Evolutionary conservation across 2,113 vertebrate species (phyloP).

Genomic region (Clarias magur): DNA sequence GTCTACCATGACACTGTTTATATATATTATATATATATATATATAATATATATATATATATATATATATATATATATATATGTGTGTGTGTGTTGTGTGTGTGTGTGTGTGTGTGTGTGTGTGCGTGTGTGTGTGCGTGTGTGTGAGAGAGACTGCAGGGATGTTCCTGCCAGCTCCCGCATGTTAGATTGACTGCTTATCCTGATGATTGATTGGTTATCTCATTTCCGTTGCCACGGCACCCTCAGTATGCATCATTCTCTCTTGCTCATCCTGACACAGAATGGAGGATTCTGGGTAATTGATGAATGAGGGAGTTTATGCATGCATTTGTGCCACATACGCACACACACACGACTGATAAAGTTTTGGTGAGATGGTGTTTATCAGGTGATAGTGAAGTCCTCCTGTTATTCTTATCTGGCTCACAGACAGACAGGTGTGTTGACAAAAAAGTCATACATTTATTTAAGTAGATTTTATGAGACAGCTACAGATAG

Average conservation of each 20-base stretch:
- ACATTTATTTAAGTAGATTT: not conserved
- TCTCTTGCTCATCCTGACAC: constrained; percentile 51
- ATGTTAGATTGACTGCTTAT: constrained; percentile 44
- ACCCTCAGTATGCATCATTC: constrained; percentile 34
- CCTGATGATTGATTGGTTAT: constrained; percentile 14
- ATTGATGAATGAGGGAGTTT: constrained; percentile 65
- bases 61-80: too few species aligned
- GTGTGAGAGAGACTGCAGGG: not conserved
- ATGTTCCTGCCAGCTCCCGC: not conserved
- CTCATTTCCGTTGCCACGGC: not conserved
- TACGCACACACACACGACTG: constrained; percentile 8
- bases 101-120: not conserved
- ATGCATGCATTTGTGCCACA: constrained; percentile 46
- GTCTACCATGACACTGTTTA: too few species aligned
- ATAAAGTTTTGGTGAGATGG: not conserved
- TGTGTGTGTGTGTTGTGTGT: too few species aligned
- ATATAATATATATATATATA: too few species aligned
- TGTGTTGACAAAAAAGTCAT: not conserved
- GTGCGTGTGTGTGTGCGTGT: not conserved
- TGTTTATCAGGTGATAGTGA: not conserved
- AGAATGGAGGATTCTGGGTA: constrained; percentile 57
- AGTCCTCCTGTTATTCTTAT: not conserved
- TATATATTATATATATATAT: too few species aligned
- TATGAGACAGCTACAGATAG: not conserved
- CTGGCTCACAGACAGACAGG: not conserved